These are phyloP conservation scores for Miichthys miiuy DNA, from an alignment of 2,797 vertebrate genomes.

Conservation along the genomic window DNA sequence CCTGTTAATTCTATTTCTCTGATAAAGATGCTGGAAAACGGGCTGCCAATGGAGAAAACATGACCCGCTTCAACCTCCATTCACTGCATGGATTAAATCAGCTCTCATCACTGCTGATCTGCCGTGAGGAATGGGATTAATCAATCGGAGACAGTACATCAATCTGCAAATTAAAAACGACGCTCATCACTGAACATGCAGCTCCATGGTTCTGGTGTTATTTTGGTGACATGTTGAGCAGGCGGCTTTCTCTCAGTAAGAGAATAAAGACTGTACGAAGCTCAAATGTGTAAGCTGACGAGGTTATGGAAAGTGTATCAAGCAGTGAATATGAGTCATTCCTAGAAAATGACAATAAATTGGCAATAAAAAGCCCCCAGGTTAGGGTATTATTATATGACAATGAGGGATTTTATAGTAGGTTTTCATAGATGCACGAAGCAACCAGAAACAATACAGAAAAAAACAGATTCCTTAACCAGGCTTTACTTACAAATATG, in stretches of 20 bases:
- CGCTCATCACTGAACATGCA: constrained; percentile 44
- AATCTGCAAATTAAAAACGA: constrained; percentile 67
- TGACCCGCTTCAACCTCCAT: constrained; percentile 61
- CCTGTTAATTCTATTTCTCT: constrained; percentile 55
- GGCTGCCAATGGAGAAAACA: constrained; percentile 55
- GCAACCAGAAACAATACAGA: not conserved
- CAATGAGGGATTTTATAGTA: not conserved
- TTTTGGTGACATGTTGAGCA: constrained; percentile 67
- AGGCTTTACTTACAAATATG: not conserved
- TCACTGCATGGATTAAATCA: constrained; percentile 73
- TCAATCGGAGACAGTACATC: constrained; percentile 72
- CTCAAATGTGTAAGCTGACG: constrained; percentile 43
- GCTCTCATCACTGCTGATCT: constrained; percentile 76
- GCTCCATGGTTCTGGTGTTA: constrained; percentile 60
- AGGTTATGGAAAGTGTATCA: constrained; percentile 24
- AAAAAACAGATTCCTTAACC: not conserved
- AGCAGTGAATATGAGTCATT: not conserved
- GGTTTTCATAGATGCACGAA: not conserved
- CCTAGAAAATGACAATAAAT: not conserved
- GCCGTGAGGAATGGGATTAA: constrained; percentile 82
- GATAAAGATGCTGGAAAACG: constrained; percentile 61
- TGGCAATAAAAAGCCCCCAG: no score
- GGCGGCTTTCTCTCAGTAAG: constrained; percentile 44
- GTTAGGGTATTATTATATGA: not conserved
- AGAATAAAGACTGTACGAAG: constrained; percentile 41